phyloP scores from a whole-genome alignment of 2,888 invertebrate species.

The Synergus itoensis region DNA sequence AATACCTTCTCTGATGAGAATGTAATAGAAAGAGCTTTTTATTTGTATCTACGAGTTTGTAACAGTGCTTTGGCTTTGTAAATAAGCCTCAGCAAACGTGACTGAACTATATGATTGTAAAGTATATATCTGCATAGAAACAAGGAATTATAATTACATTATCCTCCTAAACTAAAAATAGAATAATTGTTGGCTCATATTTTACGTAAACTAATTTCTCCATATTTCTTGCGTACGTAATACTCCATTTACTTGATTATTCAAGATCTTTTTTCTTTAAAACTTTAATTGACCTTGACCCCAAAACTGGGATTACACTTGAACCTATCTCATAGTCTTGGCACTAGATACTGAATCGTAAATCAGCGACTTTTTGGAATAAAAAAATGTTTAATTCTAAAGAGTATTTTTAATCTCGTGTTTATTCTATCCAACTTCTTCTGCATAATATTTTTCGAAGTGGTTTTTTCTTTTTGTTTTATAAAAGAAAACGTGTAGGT shows the following conservation, averaged over 20 bases:
- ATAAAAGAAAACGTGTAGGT: background rate
- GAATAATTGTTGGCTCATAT: background rate
- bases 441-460: background rate
- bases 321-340: constrained; percentile 18
- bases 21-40: background rate
- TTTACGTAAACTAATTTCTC: background rate
- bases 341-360: constrained; percentile 1
- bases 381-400: background rate
- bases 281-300: constrained; percentile 1
- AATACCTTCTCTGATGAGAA: too few relatives aligned
- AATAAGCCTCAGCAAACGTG: background rate
- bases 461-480: background rate
- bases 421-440: background rate
- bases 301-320: background rate
- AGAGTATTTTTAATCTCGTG: background rate
- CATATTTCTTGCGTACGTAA: background rate
- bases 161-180: background rate
- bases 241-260: background rate
- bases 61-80: background rate
- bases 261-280: background rate
- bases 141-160: background rate
- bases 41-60: background rate
- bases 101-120: background rate
- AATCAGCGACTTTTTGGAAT: background rate
- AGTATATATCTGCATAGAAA: background rate